Evolutionary conservation across 1,140 invertebrate genomes (phyloP), one percentile per base, ranked within the genome.

Genomic region (Rhynchophorus ferrugineus): DNA sequence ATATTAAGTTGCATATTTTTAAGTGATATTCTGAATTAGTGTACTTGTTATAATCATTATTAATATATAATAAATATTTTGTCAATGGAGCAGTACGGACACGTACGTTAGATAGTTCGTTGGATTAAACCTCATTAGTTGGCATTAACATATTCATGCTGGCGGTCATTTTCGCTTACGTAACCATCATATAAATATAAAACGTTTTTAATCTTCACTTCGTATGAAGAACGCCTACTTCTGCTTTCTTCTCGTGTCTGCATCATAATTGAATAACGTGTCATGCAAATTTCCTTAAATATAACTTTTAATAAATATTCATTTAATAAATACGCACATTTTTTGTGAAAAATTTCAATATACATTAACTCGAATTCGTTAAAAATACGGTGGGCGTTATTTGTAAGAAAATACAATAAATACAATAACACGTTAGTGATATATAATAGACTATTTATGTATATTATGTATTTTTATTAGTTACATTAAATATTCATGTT

Each of bases 71-170:
- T n/a, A n/a, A n/a, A n/a, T n/a, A n/a, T n/a, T n/a, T n/a, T n/a
- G n/a, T n/a, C n/a, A n/a, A 5, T 29, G 11, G 24, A 39, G 13
- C 7, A 39, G 11, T 39, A 17, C 37, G 37, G 3, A 8, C 3
- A 3, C 17, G 16, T 17, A 13, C 37, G 37, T 17, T 17, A 17
- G 37, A n/a, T 11, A 39, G 37, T 3, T 8, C 17, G 17, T 17
- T 17, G n/a, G 37, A 48, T 50, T 50, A 38, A 50, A 50, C 41
- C 35, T 43, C 48, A 50, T 50, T 37, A 50, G 24, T 38, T 22
- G 37, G 14, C 38, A 50, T 50, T 50, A 50, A 38, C 48, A 50
- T 50, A 50, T 43, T 50, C 22, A 7, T 22, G 29, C 48, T 39
- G 21, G 36, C 38, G 39, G 48, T 9, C n/a, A 19, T 50, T 5